Conservation (phyloP, 2,797 vertebrate genomes). For the Poeciliopsis turneri region DNA sequence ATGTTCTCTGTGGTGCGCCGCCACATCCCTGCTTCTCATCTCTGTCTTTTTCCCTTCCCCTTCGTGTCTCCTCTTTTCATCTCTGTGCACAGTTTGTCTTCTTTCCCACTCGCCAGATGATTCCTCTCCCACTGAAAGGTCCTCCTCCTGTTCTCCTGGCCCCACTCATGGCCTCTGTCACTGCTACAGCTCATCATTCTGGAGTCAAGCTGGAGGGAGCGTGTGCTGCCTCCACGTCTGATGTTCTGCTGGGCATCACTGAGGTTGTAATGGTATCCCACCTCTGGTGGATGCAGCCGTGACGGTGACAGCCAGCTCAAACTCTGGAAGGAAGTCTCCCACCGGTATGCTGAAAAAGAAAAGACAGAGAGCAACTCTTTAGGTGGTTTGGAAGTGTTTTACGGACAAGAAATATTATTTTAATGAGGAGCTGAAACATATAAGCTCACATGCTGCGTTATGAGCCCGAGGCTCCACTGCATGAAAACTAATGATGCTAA, state of each 20-base stretch:
- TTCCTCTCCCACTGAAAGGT: conserved; percentile 77
- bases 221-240: conserved; percentile 71
- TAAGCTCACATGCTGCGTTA: conserved; percentile 31
- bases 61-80: conserved; percentile 42
- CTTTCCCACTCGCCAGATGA: conserved; percentile 72
- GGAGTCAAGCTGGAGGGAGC: conserved; percentile 76
- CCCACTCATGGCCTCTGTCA: conserved; percentile 36
- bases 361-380: background rate
- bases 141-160: conserved; percentile 40
- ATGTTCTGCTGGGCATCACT: conserved; percentile 63
- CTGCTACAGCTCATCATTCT: conserved; percentile 30
- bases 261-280: conserved; percentile 62
- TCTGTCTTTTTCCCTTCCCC: conserved; percentile 24
- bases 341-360: conserved; percentile 59
- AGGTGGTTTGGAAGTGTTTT: conserved; percentile 11
- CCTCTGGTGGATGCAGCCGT: conserved; percentile 54
- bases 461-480: conserved; percentile 33
- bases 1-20: conserved; percentile 22
- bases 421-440: conserved; percentile 24
- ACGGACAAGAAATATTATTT: conserved; percentile 18
- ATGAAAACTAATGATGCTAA: conserved; percentile 41
- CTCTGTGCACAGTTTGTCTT: conserved; percentile 37
- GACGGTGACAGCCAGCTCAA: conserved; percentile 73
- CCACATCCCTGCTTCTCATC: conserved; percentile 37
- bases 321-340: conserved; percentile 65